Evolutionary conservation across 1,140 invertebrate genomes (phyloP), one percentile per base, ranked within the genome.

Genomic region (Habropoda laboriosa): DNA sequence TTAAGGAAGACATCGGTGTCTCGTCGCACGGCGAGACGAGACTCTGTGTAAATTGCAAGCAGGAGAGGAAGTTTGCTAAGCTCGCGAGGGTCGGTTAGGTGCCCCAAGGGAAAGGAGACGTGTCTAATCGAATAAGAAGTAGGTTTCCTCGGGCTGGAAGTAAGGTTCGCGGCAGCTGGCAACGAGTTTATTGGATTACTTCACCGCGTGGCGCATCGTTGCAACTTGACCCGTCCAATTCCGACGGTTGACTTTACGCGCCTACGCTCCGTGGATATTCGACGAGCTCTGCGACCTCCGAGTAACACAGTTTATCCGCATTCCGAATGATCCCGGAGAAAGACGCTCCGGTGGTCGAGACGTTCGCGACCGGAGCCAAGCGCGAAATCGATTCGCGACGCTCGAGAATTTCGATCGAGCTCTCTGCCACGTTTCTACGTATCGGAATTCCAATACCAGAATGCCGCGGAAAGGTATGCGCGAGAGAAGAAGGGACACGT

Each of bases 171-270:
- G 74, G 63, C 58, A 74, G 55, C 53, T 81, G 81, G 64, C 71
- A 80, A 77, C 73, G 79, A 82, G 60, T 82, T 88, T 86, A 92
- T 90, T 89, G 80, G 87, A 90, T 92, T 91, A 91, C 87, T 70
- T 68, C 77, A 77, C 72, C 61, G 58, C 73, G 64, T 57, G 79
- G 68, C 80, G 82, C 81, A 87, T 77, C 72, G 82, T 79, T 85
- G 86, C 87, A 71, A 89, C 82, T 90, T 91, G 87, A 91, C 88
- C 90, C 88, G 83, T 88, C 83, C 86, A 89, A 91, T 91, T 91
- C 80, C 82, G 76, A 85, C 90, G 91, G 90, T 91, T 92, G 89
- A 90, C 90, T 89, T 40, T 38, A 42, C 47, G 68, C 76, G 67
- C 76, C 76, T 61, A 79, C 76, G 76, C 68, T 35, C 47, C 21